These are phyloP conservation scores for Mechanitis messenoides DNA, from an alignment of 2,888 invertebrate species.

Conservation along the genomic window DNA sequence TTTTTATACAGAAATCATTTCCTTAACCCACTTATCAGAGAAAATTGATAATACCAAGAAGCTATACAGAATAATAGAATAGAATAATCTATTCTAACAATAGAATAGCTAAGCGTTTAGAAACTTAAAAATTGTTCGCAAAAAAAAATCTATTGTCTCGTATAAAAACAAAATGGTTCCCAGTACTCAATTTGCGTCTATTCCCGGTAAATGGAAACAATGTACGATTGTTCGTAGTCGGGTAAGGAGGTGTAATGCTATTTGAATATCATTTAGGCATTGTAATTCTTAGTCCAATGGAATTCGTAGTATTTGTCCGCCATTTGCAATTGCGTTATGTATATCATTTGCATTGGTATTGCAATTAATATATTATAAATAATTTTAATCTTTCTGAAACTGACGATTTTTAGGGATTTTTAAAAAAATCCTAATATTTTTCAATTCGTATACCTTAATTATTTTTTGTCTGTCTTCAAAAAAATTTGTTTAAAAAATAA, in stretches of 20 bases:
- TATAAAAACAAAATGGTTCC: slow-evolving; percentile 60
- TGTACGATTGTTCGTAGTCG: slow-evolving; percentile 45
- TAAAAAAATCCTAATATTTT: too few relatives aligned
- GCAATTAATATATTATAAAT: too few relatives aligned
- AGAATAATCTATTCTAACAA: slow-evolving; percentile 37
- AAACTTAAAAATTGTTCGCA: slow-evolving; percentile 43
- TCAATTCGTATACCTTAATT: too few relatives aligned
- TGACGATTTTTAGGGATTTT: too few relatives aligned
- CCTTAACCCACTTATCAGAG: slow-evolving; percentile 24
- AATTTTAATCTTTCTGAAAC: too few relatives aligned
- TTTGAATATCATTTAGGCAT: too few relatives aligned
- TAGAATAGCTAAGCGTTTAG: slow-evolving; percentile 40
- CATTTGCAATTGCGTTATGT: too few relatives aligned
- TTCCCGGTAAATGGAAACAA: slow-evolving; percentile 58
- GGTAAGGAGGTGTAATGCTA: too few relatives aligned
- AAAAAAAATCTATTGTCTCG: slow-evolving; percentile 58
- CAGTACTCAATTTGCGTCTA: slow-evolving; percentile 49
- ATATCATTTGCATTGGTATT: too few relatives aligned
- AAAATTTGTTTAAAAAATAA: too few relatives aligned
- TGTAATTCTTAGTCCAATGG: too few relatives aligned
- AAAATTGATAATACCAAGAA: slow-evolving; percentile 19
- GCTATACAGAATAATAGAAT: slow-evolving; percentile 37
- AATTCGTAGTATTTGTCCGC: neutral
- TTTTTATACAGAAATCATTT: slow-evolving; percentile 14
- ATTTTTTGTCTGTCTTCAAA: too few relatives aligned